Base-by-base conservation (phyloP, 2,888 invertebrate genomes). In the Phlogophora meticulosa region DNA sequence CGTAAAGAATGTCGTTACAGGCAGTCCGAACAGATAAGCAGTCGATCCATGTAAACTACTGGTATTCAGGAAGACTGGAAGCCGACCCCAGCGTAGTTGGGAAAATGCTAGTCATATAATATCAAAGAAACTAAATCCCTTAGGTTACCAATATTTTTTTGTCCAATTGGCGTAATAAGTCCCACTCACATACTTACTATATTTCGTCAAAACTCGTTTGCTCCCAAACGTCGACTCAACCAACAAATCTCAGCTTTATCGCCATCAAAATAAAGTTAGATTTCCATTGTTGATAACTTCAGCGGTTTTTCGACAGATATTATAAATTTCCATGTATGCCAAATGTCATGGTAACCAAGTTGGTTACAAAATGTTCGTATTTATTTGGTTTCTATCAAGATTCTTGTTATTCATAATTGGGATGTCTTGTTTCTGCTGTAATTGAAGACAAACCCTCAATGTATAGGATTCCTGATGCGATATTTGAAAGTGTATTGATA, bases 331-430 rank as follows among this genome's bases (percentile, higher is more conserved):
- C 81, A 82, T 76, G 57, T 78, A 74, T 64, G 78, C 53, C 43
- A 82, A 82, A 82, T 82, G 81, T 82, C 81, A 82, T 20, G 83
- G 83, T 61, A 34, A 68, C 60, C 83, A 40, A 74, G 67, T 71
- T 32, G 42, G 56, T 69, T 76, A 70, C 82, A 78, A 80, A 71
- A 81, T 75, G 55, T 49, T 67, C 63, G 52, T 63, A 42, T 72
- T 68, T 60, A 66, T 65, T 52, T 42, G 68, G 62, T 66, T 57
- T 52, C 61, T 63, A 67, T 57, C 51, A 28, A 24, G 53, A 24
- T 71, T 71, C 52, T 70, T 52, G 51, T 80, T 61, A 32, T 36
- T 53, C 10, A 10, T 64, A 60, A 74, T 77, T 65, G 64, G 49
- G 24, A 43, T 63, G 45, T 53, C 34, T 38, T 57, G 22, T 64